These are phyloP conservation scores for Mus musculus DNA, from an alignment of 2,113 vertebrate species.

Conservation along the genomic window GRCm39 chr9:121235001-121235500, in stretches of 20 bases:
- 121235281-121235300: neutral
- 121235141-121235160: neutral
- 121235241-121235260: neutral
- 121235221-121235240: neutral
- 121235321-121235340: neutral
- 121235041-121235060: constrained; percentile 53
- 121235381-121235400: neutral
- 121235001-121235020: neutral
- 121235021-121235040: neutral
- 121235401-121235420: neutral
- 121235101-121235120: neutral
- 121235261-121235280: neutral
- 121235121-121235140: no score
- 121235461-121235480: neutral
- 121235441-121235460: neutral
- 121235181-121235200: fast-evolving
- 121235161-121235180: no score
- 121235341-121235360: neutral
- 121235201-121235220: neutral
- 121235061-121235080: constrained; percentile 26
- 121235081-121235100: constrained; percentile 34
- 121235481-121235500: no score
- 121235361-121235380: neutral
- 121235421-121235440: neutral
- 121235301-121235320: no score